Percentiles rank a stretch among this genome's conserved stretches.
phyloP scores from a whole-genome alignment of 2,797 vertebrate species.

The Chelon labrosus region DNA sequence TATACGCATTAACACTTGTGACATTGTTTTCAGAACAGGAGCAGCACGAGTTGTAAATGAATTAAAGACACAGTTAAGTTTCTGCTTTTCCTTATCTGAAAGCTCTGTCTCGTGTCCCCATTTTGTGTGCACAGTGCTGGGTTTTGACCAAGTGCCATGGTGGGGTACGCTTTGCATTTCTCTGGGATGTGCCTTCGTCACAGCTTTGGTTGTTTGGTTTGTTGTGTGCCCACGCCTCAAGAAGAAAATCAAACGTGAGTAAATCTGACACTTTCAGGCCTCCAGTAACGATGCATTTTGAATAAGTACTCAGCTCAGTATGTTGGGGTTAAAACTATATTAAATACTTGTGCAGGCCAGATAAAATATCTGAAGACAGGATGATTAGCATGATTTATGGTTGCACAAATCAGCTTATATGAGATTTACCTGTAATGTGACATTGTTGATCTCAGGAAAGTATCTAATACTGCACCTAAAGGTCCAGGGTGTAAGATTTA shows the following conservation, averaged over 20 bases:
- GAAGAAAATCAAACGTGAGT: constrained; percentile 95
- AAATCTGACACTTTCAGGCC: background rate
- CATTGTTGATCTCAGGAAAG: too few species aligned
- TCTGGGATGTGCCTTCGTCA: constrained; percentile 88
- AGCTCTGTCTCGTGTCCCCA: constrained; percentile 75
- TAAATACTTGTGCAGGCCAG: too few species aligned
- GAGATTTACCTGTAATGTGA: too few species aligned
- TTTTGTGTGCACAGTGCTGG: constrained; percentile 89
- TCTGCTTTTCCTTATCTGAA: constrained; percentile 42
- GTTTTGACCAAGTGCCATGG: constrained; percentile 93
- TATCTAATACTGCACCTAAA: too few species aligned
- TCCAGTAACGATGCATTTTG: background rate
- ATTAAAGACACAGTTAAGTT: constrained; percentile 10
- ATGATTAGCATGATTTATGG: too few species aligned
- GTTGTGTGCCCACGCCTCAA: constrained; percentile 93
- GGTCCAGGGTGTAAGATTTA: too few species aligned
- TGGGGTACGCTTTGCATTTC: constrained; percentile 93
- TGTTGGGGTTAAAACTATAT: background rate
- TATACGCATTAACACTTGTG: background rate
- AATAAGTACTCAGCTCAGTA: background rate
- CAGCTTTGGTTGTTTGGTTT: constrained; percentile 93
- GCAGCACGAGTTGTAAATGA: constrained; percentile 1
- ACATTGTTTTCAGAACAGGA: constrained; percentile 1
- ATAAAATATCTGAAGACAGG: too few species aligned
- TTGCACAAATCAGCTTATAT: too few species aligned